Evolutionary conservation across 2,113 vertebrate genomes (phyloP).

Genomic region (Fukomys damarensis): DNA sequence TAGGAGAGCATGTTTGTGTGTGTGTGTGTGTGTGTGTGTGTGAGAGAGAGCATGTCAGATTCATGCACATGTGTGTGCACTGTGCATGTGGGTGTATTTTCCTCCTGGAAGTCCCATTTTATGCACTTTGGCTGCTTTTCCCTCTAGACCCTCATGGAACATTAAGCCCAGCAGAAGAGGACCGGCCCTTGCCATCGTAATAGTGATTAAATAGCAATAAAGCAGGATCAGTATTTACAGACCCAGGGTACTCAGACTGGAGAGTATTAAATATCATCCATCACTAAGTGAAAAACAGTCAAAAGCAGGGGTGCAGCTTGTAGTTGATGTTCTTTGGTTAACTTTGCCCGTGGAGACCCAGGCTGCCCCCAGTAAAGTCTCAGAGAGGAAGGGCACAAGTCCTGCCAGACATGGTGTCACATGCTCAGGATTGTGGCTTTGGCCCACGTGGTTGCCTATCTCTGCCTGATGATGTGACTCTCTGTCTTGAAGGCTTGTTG

Average conservation of each 20-base stretch:
- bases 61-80: background rate
- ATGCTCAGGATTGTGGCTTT: fast-evolving
- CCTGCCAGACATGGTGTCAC: background rate
- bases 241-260: background rate
- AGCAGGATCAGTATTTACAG: constrained; percentile 48
- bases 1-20: background rate
- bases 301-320: background rate
- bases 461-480: fast-evolving
- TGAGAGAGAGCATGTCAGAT: background rate
- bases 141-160: background rate
- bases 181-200: background rate
- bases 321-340: background rate
- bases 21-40: fast-evolving
- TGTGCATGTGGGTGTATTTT: background rate
- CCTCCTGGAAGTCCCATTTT: background rate
- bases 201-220: constrained; percentile 48
- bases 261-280: constrained; percentile 59
- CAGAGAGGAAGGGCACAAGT: background rate
- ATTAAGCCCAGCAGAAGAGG: background rate
- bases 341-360: background rate
- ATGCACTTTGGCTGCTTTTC: background rate
- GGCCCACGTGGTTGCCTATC: background rate
- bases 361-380: background rate
- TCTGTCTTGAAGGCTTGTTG: background rate
- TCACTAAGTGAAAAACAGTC: background rate